phyloP scores from a whole-genome alignment of 2,888 invertebrate species.

The Leptinotarsa tumamoca region DNA sequence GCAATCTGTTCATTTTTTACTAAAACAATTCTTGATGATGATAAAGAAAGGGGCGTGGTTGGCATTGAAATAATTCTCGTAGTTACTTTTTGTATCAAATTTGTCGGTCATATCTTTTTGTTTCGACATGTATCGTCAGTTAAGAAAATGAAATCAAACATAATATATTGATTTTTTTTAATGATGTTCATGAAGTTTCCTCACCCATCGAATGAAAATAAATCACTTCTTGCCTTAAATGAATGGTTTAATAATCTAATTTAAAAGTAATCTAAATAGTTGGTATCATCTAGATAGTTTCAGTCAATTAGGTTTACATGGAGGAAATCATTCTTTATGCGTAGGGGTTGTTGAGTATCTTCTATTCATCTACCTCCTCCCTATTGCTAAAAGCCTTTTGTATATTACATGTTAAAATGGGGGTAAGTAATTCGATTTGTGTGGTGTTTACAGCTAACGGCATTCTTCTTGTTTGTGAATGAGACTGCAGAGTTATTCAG shows the following conservation, averaged over 20 bases:
- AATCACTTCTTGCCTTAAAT: constrained; percentile 29
- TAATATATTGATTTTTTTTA: background rate
- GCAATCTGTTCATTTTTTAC: too few species aligned
- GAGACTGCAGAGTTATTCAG: constrained; percentile 48
- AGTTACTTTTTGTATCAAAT: too few species aligned
- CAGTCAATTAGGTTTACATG: constrained; percentile 59
- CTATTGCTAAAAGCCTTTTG: constrained; percentile 67
- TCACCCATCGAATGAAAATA: constrained; percentile 35
- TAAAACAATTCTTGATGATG: too few species aligned
- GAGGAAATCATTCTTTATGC: constrained; percentile 54
- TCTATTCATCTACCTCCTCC: constrained; percentile 61
- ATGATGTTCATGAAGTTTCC: background rate
- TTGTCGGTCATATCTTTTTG: too few species aligned
- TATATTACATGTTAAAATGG: constrained; percentile 68
- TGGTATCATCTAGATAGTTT: constrained; percentile 57
- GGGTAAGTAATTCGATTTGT: constrained; percentile 68
- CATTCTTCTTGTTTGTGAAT: constrained; percentile 34
- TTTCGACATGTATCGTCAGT: too few species aligned
- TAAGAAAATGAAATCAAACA: too few species aligned
- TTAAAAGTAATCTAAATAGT: constrained; percentile 58
- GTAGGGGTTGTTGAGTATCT: constrained; percentile 50
- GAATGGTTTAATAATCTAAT: constrained; percentile 47
- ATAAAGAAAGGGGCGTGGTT: too few species aligned
- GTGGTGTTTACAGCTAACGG: constrained; percentile 43
- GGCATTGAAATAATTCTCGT: too few species aligned